A percentile compares a stretch with the other conserved stretches of the same genome.
Evolutionary conservation across 2,113 vertebrate genomes (phyloP).

Genomic region (Puffinus mauretanicus): DNA sequence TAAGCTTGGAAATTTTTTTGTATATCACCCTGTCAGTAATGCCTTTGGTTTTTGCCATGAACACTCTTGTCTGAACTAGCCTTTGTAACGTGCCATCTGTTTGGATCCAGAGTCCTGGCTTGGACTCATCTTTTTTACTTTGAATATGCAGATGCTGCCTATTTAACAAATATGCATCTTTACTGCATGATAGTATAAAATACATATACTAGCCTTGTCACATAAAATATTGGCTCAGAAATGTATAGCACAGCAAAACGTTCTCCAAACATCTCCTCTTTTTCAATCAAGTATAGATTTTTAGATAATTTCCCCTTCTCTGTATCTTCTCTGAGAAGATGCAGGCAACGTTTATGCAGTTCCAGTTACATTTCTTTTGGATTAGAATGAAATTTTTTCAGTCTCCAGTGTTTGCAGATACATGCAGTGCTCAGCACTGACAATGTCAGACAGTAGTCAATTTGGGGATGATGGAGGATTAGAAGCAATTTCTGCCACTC

Average conservation of each 20-base stretch:
- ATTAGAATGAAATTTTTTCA: slow-evolving; percentile 26
- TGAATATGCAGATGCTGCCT: not conserved
- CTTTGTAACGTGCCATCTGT: slow-evolving; percentile 17
- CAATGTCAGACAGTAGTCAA: slow-evolving; percentile 17
- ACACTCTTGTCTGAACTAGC: not conserved
- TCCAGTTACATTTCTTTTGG: not conserved
- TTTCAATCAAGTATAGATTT: not conserved
- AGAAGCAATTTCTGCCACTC: slow-evolving; percentile 18
- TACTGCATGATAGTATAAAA: not conserved
- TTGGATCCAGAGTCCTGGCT: slow-evolving; percentile 2
- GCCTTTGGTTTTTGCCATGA: not conserved
- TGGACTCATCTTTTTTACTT: not conserved
- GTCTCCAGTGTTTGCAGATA: not conserved
- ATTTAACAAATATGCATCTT: not conserved
- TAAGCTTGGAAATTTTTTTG: not conserved
- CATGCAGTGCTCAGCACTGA: not conserved
- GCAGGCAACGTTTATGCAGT: not conserved
- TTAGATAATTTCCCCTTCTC: not conserved
- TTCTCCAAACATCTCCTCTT: not conserved
- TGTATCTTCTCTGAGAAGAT: not conserved
- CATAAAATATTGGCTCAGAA: not conserved
- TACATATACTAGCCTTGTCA: not conserved
- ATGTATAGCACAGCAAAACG: not conserved
- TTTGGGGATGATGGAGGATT: slow-evolving; percentile 45
- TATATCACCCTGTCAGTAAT: not conserved